phyloP scores from a whole-genome alignment of 2,888 invertebrate species.

The Embidobia sp. region DNA sequence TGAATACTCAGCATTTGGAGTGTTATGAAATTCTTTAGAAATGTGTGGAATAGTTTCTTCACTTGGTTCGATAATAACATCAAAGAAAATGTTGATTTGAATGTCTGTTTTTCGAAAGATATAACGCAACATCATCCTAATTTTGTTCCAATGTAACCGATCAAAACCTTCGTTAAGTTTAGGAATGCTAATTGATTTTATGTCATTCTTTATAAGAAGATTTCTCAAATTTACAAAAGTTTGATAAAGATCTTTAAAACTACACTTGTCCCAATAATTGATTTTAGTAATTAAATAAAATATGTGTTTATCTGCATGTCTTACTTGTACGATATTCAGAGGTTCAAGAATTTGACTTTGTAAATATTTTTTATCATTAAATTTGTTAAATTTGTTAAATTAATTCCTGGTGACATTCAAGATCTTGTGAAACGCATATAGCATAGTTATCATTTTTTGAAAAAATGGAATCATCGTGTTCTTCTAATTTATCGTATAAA shows the following conservation, averaged over 20 bases:
- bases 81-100: background rate
- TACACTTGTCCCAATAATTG: conserved; percentile 1
- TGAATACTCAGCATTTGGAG: conserved; percentile 5
- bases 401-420: conserved; percentile 5
- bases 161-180: conserved; percentile 10
- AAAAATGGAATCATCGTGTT: conserved; percentile 14
- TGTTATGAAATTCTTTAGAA: conserved; percentile 20
- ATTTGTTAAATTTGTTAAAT: background rate
- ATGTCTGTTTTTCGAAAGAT: conserved; percentile 2
- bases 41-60: conserved; percentile 9
- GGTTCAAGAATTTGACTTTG: too few relatives aligned
- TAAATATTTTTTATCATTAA: conserved; percentile 7
- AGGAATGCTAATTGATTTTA: conserved; percentile 4
- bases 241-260: conserved; percentile 2
- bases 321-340: background rate
- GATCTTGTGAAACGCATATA: background rate
- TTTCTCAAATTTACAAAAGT: background rate
- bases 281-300: conserved; percentile 6
- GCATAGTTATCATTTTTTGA: conserved; percentile 8
- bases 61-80: conserved; percentile 3
- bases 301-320: background rate
- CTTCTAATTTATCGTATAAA: background rate
- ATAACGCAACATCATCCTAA: conserved; percentile 5
- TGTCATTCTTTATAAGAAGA: background rate
- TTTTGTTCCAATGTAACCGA: conserved; percentile 3